Evolutionary conservation across 2,888 invertebrate species (phyloP).

Genomic region (Melanargia galathea): DNA sequence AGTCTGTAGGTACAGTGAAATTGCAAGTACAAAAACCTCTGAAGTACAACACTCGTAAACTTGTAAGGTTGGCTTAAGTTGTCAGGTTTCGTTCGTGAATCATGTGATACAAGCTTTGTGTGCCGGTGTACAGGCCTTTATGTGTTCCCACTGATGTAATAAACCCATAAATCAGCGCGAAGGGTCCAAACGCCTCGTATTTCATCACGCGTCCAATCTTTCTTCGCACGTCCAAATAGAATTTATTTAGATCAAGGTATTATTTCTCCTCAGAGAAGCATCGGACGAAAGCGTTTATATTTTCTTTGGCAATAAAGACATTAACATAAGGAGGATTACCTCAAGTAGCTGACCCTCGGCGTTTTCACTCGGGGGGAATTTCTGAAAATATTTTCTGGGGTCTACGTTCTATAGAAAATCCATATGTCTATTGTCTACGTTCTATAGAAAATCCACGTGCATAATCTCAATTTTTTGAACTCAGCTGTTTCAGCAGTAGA

Average conservation of each 20-base stretch:
- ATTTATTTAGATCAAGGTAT: slow-evolving; percentile 18
- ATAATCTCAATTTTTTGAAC: no score
- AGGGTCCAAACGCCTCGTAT: slow-evolving; percentile 17
- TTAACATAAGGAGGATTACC: not conserved
- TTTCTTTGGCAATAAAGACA: not conserved
- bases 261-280: not conserved
- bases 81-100: not conserved
- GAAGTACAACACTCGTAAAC: no score
- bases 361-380: no score
- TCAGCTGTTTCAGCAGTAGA: no score
- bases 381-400: no score
- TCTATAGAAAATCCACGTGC: no score
- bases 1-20: no score
- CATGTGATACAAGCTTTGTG: not conserved
- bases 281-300: not conserved
- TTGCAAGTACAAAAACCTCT: no score
- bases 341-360: no score
- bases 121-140: not conserved
- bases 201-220: slow-evolving; percentile 19
- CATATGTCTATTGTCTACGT: no score
- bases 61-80: no score
- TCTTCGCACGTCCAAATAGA: slow-evolving; percentile 16
- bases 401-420: no score
- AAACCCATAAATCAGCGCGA: slow-evolving; percentile 21
- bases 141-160: slow-evolving; percentile 15